Base-by-base conservation (phyloP, 2,888 invertebrate genomes). In the Colletes collaris region DNA sequence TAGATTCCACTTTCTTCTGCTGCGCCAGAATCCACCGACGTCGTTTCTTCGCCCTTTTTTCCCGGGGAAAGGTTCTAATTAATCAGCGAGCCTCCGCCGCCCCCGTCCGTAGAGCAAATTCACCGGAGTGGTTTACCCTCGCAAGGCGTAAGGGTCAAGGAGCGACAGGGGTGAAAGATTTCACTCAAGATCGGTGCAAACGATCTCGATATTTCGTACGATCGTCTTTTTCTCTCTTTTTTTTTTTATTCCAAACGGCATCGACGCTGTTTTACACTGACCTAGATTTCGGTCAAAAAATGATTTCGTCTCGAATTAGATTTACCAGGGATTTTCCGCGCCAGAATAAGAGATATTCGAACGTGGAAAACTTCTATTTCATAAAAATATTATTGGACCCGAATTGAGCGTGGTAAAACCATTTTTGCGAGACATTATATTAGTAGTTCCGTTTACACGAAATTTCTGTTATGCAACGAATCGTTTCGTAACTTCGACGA, bases 81-180 rank as follows among this genome's bases (percentile, higher is more conserved):
- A 81, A 81, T 81, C 81, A 79, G 67, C 76, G 69, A 70, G 79
- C 79, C 68, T 72, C 76, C 76, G 79, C 73, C 79, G 72, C 67
- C 76, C 40, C 55, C 66, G 81, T 66, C 79, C 69, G 62, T 59
- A 52, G 69, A 78, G 78, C 80, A 77, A 80, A 80, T 77, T 80
- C 65, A 50, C 77, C 66, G 19, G 59, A 49, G 59, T 72, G 71
- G 72, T 62, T 64, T 37, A 56, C 19, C 56, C n/a, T 8, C 27
- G 35, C 13, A 11, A 35, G 11, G 50, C 44, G 59, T 60, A 52
- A 59, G 72, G 65, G 59, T n/a, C 44, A 35, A 13, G 10, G 64
- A 59, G 44, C 58, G 59, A 59, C 50, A 59, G 66, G 66, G 66
- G 19, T 53, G 72, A 66, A 73, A 66, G 64, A 50, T 56, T 67